A percentile compares a stretch with the other conserved stretches of the same genome.
phyloP scores from a whole-genome alignment of 1,140 invertebrate genomes.

The Macrotrachela quadricornifera region DNA sequence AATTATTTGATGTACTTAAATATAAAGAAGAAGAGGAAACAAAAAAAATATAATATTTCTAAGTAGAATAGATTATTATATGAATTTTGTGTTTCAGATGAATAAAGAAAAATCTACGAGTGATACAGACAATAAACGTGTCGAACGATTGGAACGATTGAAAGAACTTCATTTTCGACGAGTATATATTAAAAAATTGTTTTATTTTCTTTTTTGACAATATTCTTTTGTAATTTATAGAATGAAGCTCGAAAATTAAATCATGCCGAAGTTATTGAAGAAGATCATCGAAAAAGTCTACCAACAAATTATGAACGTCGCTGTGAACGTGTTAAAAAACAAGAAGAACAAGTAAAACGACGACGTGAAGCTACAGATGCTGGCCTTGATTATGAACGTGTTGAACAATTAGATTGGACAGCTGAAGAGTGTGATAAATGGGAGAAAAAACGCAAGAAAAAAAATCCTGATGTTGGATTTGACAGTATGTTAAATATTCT shows the following conservation, averaged over 20 bases:
- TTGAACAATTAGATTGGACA: slow-evolving; percentile 63
- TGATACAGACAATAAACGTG: not conserved
- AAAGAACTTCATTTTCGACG: slow-evolving; percentile 3
- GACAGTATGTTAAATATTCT: slow-evolving; percentile 17
- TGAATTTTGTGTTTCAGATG: no score
- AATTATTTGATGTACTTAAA: no score
- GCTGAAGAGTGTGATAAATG: slow-evolving; percentile 71
- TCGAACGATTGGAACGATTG: slow-evolving; percentile 1
- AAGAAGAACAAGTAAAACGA: slow-evolving; percentile 63
- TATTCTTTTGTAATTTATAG: slow-evolving; percentile 29
- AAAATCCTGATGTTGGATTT: slow-evolving; percentile 76
- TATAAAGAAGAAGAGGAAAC: no score
- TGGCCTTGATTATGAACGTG: slow-evolving; percentile 71
- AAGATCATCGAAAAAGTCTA: slow-evolving; percentile 71
- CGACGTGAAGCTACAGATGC: slow-evolving; percentile 40
- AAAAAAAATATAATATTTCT: no score
- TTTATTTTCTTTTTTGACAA: no score
- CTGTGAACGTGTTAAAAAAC: slow-evolving; percentile 71
- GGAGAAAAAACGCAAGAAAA: slow-evolving; percentile 56
- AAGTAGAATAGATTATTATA: no score
- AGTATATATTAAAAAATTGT: not conserved
- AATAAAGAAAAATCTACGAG: not conserved
- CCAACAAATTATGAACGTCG: slow-evolving; percentile 77
- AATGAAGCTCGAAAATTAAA: slow-evolving; percentile 81
- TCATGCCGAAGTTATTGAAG: slow-evolving; percentile 84